Percentiles rank a stretch among this genome's conserved stretches.
Conservation (phyloP, 2,113 vertebrate species). For the Baryphthengus martii region DNA sequence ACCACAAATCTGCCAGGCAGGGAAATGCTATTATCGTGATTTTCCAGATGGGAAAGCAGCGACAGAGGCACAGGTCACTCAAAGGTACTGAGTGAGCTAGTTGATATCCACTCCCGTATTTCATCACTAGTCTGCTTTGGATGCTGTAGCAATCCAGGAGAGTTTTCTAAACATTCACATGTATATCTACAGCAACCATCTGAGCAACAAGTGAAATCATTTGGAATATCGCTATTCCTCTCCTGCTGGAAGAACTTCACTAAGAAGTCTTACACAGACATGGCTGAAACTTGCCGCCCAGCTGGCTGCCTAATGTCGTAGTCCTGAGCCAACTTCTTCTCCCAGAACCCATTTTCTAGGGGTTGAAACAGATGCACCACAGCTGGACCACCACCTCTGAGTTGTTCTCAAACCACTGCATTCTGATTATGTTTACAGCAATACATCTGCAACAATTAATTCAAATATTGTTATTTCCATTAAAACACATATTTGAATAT, state of each 20-base stretch:
- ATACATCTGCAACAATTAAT: slow-evolving; percentile 45
- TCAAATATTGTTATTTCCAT: not conserved
- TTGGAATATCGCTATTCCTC: not conserved
- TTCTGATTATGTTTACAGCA: slow-evolving; percentile 58
- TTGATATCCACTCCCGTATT: not conserved
- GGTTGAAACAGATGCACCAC: slow-evolving; percentile 43
- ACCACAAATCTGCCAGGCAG: slow-evolving; percentile 9
- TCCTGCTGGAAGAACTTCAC: not conserved
- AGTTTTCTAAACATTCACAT: not conserved
- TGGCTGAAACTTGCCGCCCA: not conserved
- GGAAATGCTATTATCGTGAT: not conserved
- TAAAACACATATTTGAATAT: slow-evolving; percentile 23
- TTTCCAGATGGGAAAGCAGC: not conserved
- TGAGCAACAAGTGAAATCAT: not conserved
- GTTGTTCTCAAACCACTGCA: slow-evolving; percentile 47
- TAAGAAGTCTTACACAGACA: not conserved
- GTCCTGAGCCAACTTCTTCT: slow-evolving; percentile 33
- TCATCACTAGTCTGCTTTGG: not conserved
- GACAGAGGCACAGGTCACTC: not conserved
- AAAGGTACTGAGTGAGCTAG: not conserved
- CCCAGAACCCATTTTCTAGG: slow-evolving; percentile 1
- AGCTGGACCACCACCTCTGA: slow-evolving; percentile 58
- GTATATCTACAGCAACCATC: not conserved
- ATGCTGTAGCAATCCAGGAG: not conserved
- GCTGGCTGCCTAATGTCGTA: slow-evolving; percentile 57